phyloP scores from a whole-genome alignment of 1,140 invertebrate species.

The Asbolus verrucosus region DNA sequence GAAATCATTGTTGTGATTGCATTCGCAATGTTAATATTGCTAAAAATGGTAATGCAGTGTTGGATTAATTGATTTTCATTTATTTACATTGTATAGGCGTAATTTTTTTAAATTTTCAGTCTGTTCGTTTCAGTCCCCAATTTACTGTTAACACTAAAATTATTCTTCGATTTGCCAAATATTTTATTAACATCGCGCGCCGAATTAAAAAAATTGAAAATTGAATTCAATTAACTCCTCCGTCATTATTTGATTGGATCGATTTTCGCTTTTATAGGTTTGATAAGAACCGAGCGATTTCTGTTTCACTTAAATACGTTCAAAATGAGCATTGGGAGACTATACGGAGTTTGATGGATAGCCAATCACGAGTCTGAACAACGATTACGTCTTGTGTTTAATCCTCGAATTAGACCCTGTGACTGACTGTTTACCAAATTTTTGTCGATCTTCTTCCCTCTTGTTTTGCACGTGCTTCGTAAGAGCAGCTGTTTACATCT shows the following conservation, averaged over 20 bases:
- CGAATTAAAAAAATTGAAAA: neutral
- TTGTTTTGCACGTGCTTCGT: neutral
- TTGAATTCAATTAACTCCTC: constrained; percentile 10
- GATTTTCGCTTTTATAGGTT: constrained; percentile 18
- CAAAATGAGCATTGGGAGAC: neutral
- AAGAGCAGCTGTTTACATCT: neutral
- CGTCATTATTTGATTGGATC: neutral
- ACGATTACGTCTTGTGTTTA: no score
- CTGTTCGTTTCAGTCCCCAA: no score
- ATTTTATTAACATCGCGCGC: neutral
- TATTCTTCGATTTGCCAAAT: no score
- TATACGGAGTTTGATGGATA: neutral
- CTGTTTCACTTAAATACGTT: neutral
- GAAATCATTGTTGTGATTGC: no score
- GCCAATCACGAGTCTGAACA: neutral
- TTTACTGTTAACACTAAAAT: no score
- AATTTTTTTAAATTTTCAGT: no score
- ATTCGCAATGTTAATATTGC: no score
- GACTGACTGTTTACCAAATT: neutral
- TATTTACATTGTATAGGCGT: no score
- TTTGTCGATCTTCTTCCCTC: constrained; percentile 1
- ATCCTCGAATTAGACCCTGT: neutral
- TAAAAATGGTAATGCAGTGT: no score
- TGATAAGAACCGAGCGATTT: neutral
- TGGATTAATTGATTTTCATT: no score